These are phyloP conservation scores for Nilaparvata lugens DNA, from an alignment of 1,140 invertebrate genomes.

Conservation along the genomic window DNA sequence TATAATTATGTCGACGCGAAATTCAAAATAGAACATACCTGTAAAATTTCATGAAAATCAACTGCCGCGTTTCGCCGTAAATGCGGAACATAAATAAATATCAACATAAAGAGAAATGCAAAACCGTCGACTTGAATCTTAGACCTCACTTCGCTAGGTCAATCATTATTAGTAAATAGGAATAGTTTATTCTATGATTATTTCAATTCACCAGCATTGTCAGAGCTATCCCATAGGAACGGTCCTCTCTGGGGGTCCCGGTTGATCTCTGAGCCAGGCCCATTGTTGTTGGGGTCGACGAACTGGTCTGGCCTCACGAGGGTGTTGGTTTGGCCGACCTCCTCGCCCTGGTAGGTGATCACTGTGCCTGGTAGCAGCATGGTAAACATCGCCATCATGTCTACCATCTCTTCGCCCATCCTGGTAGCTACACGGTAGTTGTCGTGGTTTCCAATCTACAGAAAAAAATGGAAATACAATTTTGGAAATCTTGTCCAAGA, in stretches of 20 bases:
- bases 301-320: constrained; percentile 41
- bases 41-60: too few species aligned
- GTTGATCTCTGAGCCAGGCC: constrained; percentile 23
- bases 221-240: constrained; percentile 58
- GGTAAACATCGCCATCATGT: constrained; percentile 55
- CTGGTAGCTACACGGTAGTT: constrained; percentile 44
- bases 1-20: too few species aligned
- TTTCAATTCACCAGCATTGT: constrained; percentile 44
- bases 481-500: too few species aligned
- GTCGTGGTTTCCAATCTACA: constrained; percentile 58
- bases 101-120: too few species aligned
- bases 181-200: too few species aligned
- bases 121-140: too few species aligned
- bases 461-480: not conserved
- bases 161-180: not conserved
- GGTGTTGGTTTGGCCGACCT: constrained; percentile 51
- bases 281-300: constrained; percentile 16
- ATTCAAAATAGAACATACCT: too few species aligned
- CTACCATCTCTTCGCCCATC: constrained; percentile 46
- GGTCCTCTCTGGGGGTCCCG: constrained; percentile 59
- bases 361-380: constrained; percentile 59
- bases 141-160: too few species aligned
- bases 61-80: too few species aligned
- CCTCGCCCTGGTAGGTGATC: constrained; percentile 70
- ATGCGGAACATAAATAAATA: too few species aligned